Base-by-base conservation (phyloP, 2,113 vertebrate genomes). In the Eulacestoma nigropectus region DNA sequence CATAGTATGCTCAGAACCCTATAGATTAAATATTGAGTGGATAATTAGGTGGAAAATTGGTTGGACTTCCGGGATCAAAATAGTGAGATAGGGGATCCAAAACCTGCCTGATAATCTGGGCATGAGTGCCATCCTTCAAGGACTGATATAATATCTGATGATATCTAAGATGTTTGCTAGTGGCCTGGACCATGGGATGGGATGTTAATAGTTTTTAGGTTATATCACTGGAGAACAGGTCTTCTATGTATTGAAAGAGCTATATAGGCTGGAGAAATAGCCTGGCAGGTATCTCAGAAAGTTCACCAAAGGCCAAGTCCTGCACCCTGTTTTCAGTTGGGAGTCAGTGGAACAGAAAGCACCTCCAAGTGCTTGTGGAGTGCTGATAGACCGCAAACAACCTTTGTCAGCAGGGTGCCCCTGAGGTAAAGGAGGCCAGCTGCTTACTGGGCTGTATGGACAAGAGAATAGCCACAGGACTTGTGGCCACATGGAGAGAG, bases 361-460 rank as follows among this genome's bases (percentile, higher is more conserved):
- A 82, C 7, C 33, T 44, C 19, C 47, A 52, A 42, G 33, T 32
- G 14, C 32, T 37, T 19, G 18, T 57, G 23, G 13, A 65, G 11
- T 9, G 37, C 32, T 35, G 21, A 23, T 17, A 57, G 37, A 39
- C 8, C 56, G 46, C 52, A 83, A 75, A 41, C 6, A 39, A 4
- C 1, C 3, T 30, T 33, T 0, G 1, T 37, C 41, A 41, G 16
- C 35, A 74, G 13, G 27, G 3, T 63, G 16, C 2, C 29, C 33
- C 41, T 33, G 35, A 69, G 39, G 9, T 33, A 57, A 65, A 37
- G 27, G 33, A 63, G 39, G 18, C 7, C 39, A 68, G 55, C 18
- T 65, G 55, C 49, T 32, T 26, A 17, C 49, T n/a, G 23, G 57
- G 22, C 20, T 63, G 7, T 30, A 23, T 16, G 42, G 29, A 16